A percentile compares a stretch with the other conserved stretches of the same genome.
Conservation (phyloP, 2,888 invertebrate genomes). For the Formica aserva region DNA sequence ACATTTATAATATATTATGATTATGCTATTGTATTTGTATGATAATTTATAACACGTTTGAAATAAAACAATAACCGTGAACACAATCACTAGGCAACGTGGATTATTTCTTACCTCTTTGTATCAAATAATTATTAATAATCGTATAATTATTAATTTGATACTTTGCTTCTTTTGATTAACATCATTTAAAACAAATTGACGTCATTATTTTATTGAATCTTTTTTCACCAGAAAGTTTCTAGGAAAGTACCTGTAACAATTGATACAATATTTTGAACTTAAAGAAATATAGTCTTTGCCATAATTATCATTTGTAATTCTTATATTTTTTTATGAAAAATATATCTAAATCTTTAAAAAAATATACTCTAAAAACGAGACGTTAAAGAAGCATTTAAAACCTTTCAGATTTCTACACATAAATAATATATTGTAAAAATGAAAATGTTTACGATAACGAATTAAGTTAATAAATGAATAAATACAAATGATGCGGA, state of each 20-base stretch:
- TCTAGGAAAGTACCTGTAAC: background rate
- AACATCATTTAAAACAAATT: background rate
- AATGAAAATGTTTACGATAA: too few species aligned
- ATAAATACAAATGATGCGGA: too few species aligned
- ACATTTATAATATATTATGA: constrained; percentile 83
- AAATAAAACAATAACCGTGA: constrained; percentile 83
- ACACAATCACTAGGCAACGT: constrained; percentile 22
- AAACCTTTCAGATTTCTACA: background rate
- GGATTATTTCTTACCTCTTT: background rate
- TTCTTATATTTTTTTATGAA: background rate
- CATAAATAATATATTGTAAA: background rate
- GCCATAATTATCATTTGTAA: background rate
- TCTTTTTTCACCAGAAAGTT: background rate
- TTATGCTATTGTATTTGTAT: constrained; percentile 84
- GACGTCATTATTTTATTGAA: background rate
- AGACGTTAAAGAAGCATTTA: background rate
- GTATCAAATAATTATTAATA: too few species aligned
- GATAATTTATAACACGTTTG: constrained; percentile 85
- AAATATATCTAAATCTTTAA: background rate
- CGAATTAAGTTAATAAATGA: too few species aligned
- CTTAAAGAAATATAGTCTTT: too few species aligned
- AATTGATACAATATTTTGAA: background rate
- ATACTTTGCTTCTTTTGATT: background rate
- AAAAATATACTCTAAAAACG: background rate
- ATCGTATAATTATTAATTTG: background rate